Base-by-base conservation (phyloP, 2,113 vertebrate species). In the Monarcha castaneiventris region DNA sequence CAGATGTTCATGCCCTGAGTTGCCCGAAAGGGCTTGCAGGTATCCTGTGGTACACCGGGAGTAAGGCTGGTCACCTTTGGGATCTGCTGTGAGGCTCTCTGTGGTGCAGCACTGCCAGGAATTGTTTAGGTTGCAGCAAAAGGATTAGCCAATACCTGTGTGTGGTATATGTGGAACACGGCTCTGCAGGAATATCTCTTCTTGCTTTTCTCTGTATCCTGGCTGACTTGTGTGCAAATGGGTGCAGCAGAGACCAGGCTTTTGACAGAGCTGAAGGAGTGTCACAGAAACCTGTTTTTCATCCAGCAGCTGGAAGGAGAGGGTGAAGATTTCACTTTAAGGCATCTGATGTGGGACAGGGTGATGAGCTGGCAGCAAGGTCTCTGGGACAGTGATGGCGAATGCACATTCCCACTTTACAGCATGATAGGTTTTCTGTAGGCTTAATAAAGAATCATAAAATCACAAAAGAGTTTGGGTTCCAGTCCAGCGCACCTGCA, bases 281-380 rank as follows among this genome's bases (percentile, higher is more conserved):
- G 1, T 52, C 13, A 15, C 22, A 68, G 54, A 76, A 89, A 44
- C 7, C 43, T 44, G 25, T 4, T 77, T 85, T 79, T 80, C 17
- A 16, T 14, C 6, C 3, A 33, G 6, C 12, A 71, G 1, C 0
- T 3, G 27, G 8, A 54, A 4, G 19, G n/a, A 74, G 14, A 59
- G 9, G 4, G 18, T 12, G 33, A 62, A 10, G 27, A 37, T 81
- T 44, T 75, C 6, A 16, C 13, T 76, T 44, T 82, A 37, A 84
- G 25, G 37, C 16, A 43, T 19, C 19, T 35, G 26, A 52, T 0
- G 0, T 62, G 23, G 41, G n/a, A 81, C 17, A 48, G 33, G 11
- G 7, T 0, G 2, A 69, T 0, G 2, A 69, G 23, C 16, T 69
- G 41, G 15, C 3, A 12, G 30, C 21, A n/a, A 11, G 3, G 4